Conservation (phyloP, 2,113 vertebrate genomes). For the Parotia lawesii region DNA sequence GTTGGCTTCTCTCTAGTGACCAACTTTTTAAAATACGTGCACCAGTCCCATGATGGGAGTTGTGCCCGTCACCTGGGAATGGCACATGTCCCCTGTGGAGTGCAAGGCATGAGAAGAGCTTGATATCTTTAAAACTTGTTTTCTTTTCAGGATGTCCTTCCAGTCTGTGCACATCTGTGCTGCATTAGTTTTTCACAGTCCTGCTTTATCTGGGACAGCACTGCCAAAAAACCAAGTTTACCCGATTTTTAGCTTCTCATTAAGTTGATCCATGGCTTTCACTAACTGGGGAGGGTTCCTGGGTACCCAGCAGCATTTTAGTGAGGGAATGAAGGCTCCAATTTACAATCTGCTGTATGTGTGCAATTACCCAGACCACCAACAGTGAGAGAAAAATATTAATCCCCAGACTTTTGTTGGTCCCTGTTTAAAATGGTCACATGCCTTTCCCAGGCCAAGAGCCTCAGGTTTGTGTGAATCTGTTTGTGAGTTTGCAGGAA, state of each 20-base stretch:
- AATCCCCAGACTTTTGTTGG: conserved; percentile 63
- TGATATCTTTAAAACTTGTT: conserved; percentile 41
- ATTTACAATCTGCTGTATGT: conserved; percentile 73
- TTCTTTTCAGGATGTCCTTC: conserved; percentile 46
- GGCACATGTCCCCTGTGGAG: neutral
- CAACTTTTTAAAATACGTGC: neutral
- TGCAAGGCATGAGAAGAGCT: conserved; percentile 30
- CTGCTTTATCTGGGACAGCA: conserved; percentile 54
- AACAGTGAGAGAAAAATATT: conserved; percentile 65
- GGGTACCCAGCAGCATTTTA: conserved; percentile 52
- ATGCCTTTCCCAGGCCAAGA: conserved; percentile 22
- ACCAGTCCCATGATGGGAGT: neutral
- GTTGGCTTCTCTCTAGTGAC: neutral
- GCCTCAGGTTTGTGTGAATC: neutral
- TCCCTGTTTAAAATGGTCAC: conserved; percentile 57
- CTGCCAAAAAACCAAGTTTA: conserved; percentile 66
- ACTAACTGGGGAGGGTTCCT: conserved; percentile 15
- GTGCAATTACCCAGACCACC: conserved; percentile 78
- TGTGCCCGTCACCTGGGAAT: neutral
- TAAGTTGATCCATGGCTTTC: conserved; percentile 65
- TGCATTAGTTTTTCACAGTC: conserved; percentile 61
- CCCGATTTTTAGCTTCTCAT: conserved; percentile 66
- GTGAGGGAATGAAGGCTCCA: conserved; percentile 56
- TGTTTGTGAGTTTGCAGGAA: neutral
- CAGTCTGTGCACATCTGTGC: conserved; percentile 70